A percentile compares a stretch with the other conserved stretches of the same genome.
Conservation (phyloP, 2,113 vertebrate species). For the Gila orcuttii region DNA sequence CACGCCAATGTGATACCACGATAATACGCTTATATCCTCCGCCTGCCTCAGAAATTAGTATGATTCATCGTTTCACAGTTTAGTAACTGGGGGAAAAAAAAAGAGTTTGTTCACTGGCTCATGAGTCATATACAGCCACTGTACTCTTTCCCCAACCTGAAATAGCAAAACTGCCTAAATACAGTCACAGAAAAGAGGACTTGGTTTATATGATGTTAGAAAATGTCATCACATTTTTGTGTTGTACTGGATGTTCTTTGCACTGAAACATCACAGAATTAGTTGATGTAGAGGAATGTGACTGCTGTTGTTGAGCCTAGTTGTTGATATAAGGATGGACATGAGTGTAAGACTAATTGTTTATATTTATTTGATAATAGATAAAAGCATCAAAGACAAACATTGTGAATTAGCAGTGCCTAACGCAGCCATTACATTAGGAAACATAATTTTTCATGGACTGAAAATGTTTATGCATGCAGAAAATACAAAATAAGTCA, state of each 20-base stretch:
- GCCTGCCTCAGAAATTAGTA: slow-evolving; percentile 21
- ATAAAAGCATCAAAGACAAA: neutral
- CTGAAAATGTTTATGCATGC: neutral
- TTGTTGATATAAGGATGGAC: neutral
- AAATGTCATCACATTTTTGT: neutral
- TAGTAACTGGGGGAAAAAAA: slow-evolving; percentile 19
- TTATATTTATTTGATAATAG: neutral
- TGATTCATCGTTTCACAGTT: slow-evolving; percentile 36
- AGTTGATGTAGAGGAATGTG: neutral
- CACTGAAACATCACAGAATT: neutral
- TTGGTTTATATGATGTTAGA: neutral
- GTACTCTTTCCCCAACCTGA: slow-evolving; percentile 32
- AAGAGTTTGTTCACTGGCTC: slow-evolving; percentile 6
- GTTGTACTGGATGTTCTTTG: neutral
- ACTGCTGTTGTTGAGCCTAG: neutral
- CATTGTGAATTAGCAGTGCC: neutral
- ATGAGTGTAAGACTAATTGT: neutral
- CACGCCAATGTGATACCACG: neutral
- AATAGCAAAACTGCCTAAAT: slow-evolving; percentile 9
- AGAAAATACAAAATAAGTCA: neutral
- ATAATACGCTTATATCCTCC: slow-evolving; percentile 9
- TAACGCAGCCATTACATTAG: neutral
- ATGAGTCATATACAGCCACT: slow-evolving; percentile 40
- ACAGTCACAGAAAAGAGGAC: slow-evolving; percentile 1
- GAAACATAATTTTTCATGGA: neutral